Percentiles rank a stretch among this genome's conserved stretches.
Conservation (phyloP, 2,113 vertebrate genomes). For the Herpailurus yagouaroundi region DNA sequence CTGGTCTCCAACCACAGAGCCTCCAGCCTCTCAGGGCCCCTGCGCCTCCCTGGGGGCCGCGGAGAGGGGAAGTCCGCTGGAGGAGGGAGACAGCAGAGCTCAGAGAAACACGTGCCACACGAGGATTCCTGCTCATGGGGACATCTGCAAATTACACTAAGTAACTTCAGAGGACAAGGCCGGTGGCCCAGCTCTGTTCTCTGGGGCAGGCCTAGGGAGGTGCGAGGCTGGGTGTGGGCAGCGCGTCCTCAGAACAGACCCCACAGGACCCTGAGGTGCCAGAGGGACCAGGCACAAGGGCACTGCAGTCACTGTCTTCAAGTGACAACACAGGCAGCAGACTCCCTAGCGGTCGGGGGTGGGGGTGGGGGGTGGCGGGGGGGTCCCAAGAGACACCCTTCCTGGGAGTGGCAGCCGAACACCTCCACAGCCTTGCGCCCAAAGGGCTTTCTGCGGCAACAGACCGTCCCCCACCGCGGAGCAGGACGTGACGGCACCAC, state of each 20-base stretch:
- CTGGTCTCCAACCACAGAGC: not conserved
- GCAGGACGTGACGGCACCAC: not conserved
- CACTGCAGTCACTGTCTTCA: not conserved
- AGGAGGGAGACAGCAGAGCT: not conserved
- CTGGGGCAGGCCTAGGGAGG: not conserved
- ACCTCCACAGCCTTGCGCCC: not conserved
- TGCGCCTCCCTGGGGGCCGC: no score
- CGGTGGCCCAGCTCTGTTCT: not conserved
- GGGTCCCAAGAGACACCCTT: no score
- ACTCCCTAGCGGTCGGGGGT: no score
- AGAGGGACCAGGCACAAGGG: not conserved
- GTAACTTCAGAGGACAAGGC: no score
- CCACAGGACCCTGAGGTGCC: not conserved
- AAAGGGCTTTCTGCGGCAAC: not conserved
- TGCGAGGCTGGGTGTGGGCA: not conserved
- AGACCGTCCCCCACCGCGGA: no score
- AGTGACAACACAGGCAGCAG: fast-evolving
- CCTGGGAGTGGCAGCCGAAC: not conserved
- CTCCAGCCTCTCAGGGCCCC: not conserved
- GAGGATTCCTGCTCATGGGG: not conserved
- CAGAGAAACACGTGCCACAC: not conserved
- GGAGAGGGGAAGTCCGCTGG: not conserved
- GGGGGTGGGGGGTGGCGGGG: no score
- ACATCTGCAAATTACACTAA: not conserved
- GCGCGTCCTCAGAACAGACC: not conserved